Conservation (phyloP, 1,140 invertebrate species). For the Calliphora vicina region DNA sequence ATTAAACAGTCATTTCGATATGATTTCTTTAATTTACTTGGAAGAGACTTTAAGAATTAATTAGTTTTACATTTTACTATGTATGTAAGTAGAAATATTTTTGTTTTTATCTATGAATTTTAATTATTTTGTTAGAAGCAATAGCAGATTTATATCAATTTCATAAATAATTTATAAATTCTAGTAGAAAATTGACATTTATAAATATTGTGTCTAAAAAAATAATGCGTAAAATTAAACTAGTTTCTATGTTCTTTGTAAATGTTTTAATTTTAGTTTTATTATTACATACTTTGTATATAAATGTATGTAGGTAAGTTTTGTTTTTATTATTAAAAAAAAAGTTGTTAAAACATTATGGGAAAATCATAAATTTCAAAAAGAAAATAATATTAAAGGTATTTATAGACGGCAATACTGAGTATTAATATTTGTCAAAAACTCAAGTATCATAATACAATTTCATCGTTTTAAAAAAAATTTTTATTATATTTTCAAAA, state of each 20-base stretch:
- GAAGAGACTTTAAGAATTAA: not conserved
- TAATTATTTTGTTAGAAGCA: not conserved
- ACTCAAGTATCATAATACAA: too few relatives aligned
- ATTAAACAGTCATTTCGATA: slow-evolving; percentile 63
- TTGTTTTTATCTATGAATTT: not conserved
- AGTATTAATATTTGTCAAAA: too few relatives aligned
- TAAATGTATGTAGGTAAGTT: not conserved
- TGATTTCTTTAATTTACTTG: slow-evolving; percentile 41
- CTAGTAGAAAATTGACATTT: slow-evolving; percentile 11
- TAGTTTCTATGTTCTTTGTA: not conserved
- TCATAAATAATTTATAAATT: not conserved
- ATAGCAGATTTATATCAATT: not conserved
- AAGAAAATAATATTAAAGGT: too few relatives aligned
- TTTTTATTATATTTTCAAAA: too few relatives aligned
- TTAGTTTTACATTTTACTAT: not conserved
- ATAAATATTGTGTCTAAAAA: not conserved
- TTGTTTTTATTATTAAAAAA: not conserved
- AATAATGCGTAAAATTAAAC: not conserved
- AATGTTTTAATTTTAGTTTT: not conserved
- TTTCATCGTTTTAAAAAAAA: too few relatives aligned
- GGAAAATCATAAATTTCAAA: too few relatives aligned
- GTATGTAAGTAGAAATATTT: not conserved
- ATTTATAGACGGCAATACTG: too few relatives aligned
- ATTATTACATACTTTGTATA: not conserved
- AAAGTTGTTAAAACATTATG: too few relatives aligned